Conservation (phyloP, 2,113 vertebrate species). For the Varanus salvator region DNA sequence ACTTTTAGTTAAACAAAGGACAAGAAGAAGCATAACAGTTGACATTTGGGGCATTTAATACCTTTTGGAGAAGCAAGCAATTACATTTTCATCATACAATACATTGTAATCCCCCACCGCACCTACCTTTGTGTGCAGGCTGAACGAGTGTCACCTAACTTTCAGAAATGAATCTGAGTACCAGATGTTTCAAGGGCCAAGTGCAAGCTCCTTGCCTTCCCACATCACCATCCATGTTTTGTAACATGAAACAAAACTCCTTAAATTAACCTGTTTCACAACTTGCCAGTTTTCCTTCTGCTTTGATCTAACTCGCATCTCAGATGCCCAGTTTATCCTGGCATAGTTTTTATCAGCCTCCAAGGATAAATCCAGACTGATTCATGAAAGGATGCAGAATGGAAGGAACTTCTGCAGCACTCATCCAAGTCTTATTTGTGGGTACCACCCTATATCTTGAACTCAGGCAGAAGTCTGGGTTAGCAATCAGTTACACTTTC, state of each 20-base stretch:
- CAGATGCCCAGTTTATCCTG: constrained; percentile 18
- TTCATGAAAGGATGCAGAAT: neutral
- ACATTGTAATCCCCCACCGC: neutral
- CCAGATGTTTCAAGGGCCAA: constrained; percentile 7
- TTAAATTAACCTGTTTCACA: constrained; percentile 31
- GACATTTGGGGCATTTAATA: constrained; percentile 41
- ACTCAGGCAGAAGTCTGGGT: neutral
- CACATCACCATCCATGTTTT: neutral
- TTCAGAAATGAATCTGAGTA: constrained; percentile 51
- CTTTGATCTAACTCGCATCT: constrained; percentile 35
- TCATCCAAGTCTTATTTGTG: neutral
- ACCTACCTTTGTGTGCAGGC: neutral
- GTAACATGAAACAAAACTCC: too few relatives aligned
- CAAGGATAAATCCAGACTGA: constrained; percentile 35
- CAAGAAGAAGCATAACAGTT: constrained; percentile 43
- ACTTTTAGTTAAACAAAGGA: constrained; percentile 69
- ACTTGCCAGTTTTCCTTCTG: constrained; percentile 31
- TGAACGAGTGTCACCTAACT: constrained; percentile 4
- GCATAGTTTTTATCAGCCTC: neutral
- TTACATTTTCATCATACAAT: constrained; percentile 41
- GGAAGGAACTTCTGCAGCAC: neutral
- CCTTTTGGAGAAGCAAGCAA: constrained; percentile 54
- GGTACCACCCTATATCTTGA: neutral
- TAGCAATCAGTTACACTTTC: too few relatives aligned
- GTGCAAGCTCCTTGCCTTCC: constrained; percentile 20